These are phyloP conservation scores for Cygnus olor DNA, from an alignment of 2,797 vertebrate species.

Conservation along the genomic window DNA sequence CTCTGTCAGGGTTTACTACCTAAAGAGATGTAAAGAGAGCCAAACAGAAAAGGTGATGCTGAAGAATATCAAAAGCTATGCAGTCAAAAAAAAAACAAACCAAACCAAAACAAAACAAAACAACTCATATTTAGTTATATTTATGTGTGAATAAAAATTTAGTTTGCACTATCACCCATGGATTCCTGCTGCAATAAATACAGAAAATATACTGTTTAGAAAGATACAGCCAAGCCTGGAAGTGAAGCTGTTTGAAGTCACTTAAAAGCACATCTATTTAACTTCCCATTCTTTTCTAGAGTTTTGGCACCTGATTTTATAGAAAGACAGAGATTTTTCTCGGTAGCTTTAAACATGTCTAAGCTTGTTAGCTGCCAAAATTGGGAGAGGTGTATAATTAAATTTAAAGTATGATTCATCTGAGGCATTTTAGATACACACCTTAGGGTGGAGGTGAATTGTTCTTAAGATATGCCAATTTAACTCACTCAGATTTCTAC, in stretches of 20 bases:
- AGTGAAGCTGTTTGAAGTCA: neutral
- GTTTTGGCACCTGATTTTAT: neutral
- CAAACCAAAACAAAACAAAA: neutral
- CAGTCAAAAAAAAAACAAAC: neutral
- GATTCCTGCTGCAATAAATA: neutral
- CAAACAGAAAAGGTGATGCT: neutral
- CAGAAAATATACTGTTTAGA: neutral
- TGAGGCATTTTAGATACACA: neutral
- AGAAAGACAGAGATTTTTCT: neutral
- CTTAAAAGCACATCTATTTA: neutral
- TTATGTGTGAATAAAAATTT: neutral
- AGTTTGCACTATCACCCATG: neutral
- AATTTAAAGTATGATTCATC: neutral
- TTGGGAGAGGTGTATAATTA: neutral
- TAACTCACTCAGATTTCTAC: neutral
- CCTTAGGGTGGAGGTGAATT: neutral
- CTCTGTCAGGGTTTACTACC: neutral
- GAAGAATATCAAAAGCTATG: neutral
- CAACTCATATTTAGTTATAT: neutral
- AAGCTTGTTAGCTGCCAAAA: neutral
- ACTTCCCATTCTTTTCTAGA: neutral
- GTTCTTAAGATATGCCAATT: neutral
- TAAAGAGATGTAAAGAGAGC: neutral
- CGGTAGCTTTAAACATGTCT: neutral
- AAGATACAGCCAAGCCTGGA: neutral